phyloP scores from a whole-genome alignment of 2,888 invertebrate species.

The Dyspetes luteomarginatus region DNA sequence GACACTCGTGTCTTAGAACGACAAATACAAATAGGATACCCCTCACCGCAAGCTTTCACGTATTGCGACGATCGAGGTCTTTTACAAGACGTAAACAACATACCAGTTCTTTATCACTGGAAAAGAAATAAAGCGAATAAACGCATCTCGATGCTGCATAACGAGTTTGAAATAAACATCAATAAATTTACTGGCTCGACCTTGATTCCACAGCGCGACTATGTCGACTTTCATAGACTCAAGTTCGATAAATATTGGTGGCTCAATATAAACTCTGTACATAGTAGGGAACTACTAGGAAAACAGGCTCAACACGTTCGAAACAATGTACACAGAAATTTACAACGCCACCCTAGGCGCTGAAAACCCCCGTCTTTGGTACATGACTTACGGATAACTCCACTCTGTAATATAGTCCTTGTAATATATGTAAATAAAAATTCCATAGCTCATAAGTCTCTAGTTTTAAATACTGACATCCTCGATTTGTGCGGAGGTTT shows the following conservation, averaged over 20 bases:
- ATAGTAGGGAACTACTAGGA: too few species aligned
- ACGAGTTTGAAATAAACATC: neutral
- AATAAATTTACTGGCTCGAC: neutral
- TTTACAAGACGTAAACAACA: neutral
- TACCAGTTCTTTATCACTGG: neutral
- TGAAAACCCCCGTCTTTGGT: too few species aligned
- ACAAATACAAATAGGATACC: neutral
- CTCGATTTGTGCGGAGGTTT: too few species aligned
- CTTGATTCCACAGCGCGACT: neutral
- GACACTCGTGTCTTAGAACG: neutral
- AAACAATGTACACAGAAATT: too few species aligned
- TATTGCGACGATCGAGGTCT: neutral
- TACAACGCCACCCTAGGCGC: too few species aligned
- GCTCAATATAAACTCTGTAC: too few species aligned
- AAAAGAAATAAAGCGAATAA: slow-evolving; percentile 23
- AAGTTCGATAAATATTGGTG: neutral
- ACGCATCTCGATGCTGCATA: neutral
- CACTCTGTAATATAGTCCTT: too few species aligned
- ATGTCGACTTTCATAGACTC: neutral
- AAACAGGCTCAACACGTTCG: too few species aligned
- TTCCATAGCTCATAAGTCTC: too few species aligned
- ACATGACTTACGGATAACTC: too few species aligned
- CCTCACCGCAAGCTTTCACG: neutral
- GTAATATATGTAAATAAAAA: too few species aligned
- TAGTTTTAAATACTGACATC: too few species aligned